Evolutionary conservation across 2,113 vertebrate species (phyloP), one percentile per base, ranked within the genome.

Genomic region (Pelodiscus sinensis): DNA sequence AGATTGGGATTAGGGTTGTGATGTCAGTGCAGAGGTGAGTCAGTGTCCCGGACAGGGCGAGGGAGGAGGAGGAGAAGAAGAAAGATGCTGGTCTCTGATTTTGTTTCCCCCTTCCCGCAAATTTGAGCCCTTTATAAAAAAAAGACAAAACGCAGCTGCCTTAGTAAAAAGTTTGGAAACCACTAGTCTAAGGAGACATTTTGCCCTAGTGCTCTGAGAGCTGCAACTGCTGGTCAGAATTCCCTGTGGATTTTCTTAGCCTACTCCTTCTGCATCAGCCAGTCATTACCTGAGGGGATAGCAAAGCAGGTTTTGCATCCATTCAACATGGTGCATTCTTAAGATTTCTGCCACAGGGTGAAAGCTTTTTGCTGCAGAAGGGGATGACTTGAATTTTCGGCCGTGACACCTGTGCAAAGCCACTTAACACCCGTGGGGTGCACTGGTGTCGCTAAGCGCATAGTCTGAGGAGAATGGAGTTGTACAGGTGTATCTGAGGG

Each of bases 171-270:
- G 8, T 35, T 71, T 19, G 75, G 56, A 10, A 87, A 95, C 3
- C 58, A 31, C 85, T 87, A 84, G 81, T 87, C 85, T 56, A 77
- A 93, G 90, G 8, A 82, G 91, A 38, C 2, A 54, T 52, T 68
- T n/a, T 11, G 29, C 51, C 25, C 3, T 3, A 4, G 38, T 60
- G 22, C 85, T 65, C 89, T 81, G 86, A 89, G 91, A 97, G 91
- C 87, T 93, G 90, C 62, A 79, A 77, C 82, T 62, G 57, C 88
- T 54, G 77, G 95, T 96, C 79, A 85, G 85, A 82, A 92, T 56
- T 89, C 84, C 81, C 7, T 1, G 21, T 0, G 1, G 82, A 78
- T 80, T 81, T 0, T 0, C 50, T 65, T 29, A 22, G 16, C 51
- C 78, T 31, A 11, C 52, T 73, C 56, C 82, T 31, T 84, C 44